A percentile compares a stretch with the other conserved stretches of the same genome.
phyloP scores from a whole-genome alignment of 2,797 vertebrate species.

The Enteromius argenteus region DNA sequence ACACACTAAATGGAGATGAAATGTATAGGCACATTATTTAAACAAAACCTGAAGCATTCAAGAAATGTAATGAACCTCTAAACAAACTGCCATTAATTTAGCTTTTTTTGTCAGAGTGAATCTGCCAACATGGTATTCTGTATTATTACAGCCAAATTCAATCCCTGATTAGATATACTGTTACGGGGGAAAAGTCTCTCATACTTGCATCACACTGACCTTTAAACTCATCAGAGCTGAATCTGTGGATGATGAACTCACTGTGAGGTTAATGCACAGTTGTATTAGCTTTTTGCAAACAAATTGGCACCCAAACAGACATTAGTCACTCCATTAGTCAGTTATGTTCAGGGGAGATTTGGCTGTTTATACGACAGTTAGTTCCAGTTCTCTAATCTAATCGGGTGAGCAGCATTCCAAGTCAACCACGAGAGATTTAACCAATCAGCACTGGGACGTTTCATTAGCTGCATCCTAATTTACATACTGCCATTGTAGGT shows the following conservation, averaged over 20 bases:
- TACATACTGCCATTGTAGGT: neutral
- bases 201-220: conserved; percentile 19
- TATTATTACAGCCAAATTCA: neutral
- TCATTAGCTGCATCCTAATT: neutral
- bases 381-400: conserved; percentile 5
- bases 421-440: neutral
- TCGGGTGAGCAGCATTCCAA: neutral
- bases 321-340: conserved; percentile 49
- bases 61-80: neutral
- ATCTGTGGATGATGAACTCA: conserved; percentile 31
- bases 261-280: neutral
- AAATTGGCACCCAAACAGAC: conserved; percentile 31
- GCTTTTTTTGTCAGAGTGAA: neutral
- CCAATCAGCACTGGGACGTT: neutral
- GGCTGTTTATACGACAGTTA: neutral
- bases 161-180: neutral
- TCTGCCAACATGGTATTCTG: neutral
- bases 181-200: conserved; percentile 24
- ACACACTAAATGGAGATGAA: neutral
- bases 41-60: neutral
- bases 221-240: conserved; percentile 29
- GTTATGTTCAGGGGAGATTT: conserved; percentile 6
- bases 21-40: neutral
- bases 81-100: neutral
- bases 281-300: conserved; percentile 26